Evolutionary conservation across 2,113 vertebrate species (phyloP), one percentile per base, ranked within the genome.

Genomic region (Urocolius indicus): DNA sequence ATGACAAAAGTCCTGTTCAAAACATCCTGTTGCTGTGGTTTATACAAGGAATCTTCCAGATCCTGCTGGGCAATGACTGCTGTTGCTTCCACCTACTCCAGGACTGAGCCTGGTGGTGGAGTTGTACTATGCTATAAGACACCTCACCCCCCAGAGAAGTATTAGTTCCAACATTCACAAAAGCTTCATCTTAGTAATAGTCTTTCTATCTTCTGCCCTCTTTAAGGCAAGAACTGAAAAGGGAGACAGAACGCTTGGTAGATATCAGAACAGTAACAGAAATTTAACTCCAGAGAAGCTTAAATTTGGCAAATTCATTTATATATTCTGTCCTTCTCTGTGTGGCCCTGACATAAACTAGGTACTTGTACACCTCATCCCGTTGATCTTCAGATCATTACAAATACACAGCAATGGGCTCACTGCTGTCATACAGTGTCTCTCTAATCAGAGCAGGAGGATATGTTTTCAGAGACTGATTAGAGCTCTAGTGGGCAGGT

Each of bases 211-310:
- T 85, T 83, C 77, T 91, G 58, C 29, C 45, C 78, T 89, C 62
- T 91, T 90, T 85, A 93, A 91, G 87, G 79, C 90, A 94, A 93
- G 84, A 48, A 68, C 67, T 87, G 86, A 46, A 94, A 95, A 89
- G 77, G 66, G 90, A 78, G 65, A 88, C 77, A 77, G 66, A 90
- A 29, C 59, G 72, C 54, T 80, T 62, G 49, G 59, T 54, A 93
- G 48, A 19, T 77, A 77, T 10, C 65, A 59, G 89, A 95, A 91
- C 86, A 67, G 5, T 48, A 84, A 93, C 32, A 84, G 63, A 90
- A 95, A 72, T 52, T 91, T 85, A 86, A 95, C 45, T 84, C 66
- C 43, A 59, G 52, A 79, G 54, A 92, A 46, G 73, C 67, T 92
- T 87, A n/a, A 71, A 94, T 96, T 87, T 94, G 61, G n/a, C 84